Base-by-base conservation (phyloP, 2,888 invertebrate species). In the Leptura quadrifasciata region DNA sequence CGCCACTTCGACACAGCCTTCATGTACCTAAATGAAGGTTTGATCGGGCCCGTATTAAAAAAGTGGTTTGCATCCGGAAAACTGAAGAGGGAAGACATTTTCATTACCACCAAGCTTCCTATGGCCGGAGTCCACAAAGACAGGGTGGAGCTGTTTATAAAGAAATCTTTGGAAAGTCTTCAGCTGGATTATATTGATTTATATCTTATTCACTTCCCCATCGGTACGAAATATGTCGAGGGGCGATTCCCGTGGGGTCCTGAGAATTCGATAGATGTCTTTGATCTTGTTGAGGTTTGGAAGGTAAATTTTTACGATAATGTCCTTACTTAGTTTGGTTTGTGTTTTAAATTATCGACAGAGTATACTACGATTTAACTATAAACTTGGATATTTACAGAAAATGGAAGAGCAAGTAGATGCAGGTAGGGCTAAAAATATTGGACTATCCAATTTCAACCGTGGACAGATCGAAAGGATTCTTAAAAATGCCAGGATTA, bases 1-100 rank as follows among this genome's bases (percentile, higher is more conserved):
- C 91, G 95, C 3, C 95, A 95, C 84, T 94, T 96, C 79, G 96
- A 96, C 87, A 92, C 94, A 0, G 95, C 96, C 0, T 91, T 93
- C 2, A 93, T 91, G 2, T 96, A 96, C 85, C 90, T 92, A 78
- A 96, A 96, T 84, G 96, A 96, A 85, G 90, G 90, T 0, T 91
- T 91, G 0, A 91, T 96, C 79, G 96, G 96, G 0, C 91, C 92
- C 21, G 93, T 94, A 0, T 89, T 96, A 0, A 91, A 92, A 81
- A 91, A 91, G 76, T 94, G 94, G 93, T 88, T 95, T 52, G 91
- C 91, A 55, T 91, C 91, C 6, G 93, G 94, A 70, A 92, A 92
- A 82, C 85, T 92, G 1, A 93, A 91, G 83, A 60, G 71, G 27
- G 60, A 71, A 35, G 61, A 71, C 9, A 12, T 71, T 18, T 71